Evolutionary conservation across 2,888 invertebrate genomes (phyloP).

Genomic region (Podabrus alpinus): DNA sequence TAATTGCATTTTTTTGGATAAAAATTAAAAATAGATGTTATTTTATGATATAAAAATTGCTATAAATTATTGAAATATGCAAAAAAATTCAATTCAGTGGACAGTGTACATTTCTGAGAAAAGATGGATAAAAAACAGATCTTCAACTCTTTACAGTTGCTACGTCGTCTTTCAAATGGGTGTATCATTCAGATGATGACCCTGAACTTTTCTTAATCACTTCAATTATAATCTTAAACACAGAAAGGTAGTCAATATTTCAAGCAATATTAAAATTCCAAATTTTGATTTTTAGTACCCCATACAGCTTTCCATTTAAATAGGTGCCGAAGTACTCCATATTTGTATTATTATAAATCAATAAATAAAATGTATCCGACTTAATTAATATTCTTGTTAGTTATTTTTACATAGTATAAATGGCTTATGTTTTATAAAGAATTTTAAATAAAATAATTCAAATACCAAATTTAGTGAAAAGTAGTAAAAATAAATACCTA

Average conservation of each 20-base stretch:
- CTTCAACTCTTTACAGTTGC: slow-evolving; percentile 17
- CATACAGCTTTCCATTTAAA: not conserved
- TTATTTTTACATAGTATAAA: not conserved
- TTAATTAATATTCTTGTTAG: not conserved
- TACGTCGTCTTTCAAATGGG: slow-evolving; percentile 19
- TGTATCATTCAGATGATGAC: slow-evolving; percentile 35
- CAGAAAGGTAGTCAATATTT: slow-evolving; percentile 34
- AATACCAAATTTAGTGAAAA: not conserved
- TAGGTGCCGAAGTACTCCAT: not conserved
- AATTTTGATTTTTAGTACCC: not conserved
- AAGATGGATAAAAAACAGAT: slow-evolving; percentile 17
- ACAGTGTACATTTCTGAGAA: slow-evolving; percentile 20
- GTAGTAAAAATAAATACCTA: not conserved
- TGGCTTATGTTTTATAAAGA: not conserved
- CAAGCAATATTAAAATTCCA: not conserved
- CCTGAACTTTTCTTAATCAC: slow-evolving; percentile 38
- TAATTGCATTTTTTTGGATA: not conserved
- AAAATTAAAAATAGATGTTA: not conserved
- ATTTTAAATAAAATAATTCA: not conserved
- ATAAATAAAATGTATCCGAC: not conserved
- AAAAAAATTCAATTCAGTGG: slow-evolving; percentile 21
- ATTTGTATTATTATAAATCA: no score
- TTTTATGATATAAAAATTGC: slow-evolving; percentile 9
- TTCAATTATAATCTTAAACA: slow-evolving; percentile 33
- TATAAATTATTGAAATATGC: slow-evolving; percentile 33